Base-by-base conservation (phyloP, 2,113 vertebrate genomes). In the Chloroceryle aenea region DNA sequence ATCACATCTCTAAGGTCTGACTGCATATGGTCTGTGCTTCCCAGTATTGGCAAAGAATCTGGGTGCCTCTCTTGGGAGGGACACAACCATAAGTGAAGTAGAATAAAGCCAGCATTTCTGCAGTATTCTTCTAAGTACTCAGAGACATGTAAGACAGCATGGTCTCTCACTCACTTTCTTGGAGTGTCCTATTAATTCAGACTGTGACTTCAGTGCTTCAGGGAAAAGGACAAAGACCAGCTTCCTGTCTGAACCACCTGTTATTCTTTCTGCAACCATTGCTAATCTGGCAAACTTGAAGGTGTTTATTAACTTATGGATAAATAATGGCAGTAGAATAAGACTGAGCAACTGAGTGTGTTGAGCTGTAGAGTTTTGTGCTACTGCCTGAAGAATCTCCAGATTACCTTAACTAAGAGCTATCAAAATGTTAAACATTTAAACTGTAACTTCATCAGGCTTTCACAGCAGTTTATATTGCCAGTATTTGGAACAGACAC, bases 71-170 rank as follows among this genome's bases (percentile, higher is more conserved):
- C 11, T 18, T 75, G 48, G 42, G 52, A 38, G 6, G 61, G 71
- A 45, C 62, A 63, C 10, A 45, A 10, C 40, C 17, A 5, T 42
- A 52, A 29, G 29, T 6, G 18, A 15, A 38, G 52, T 18, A 38
- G 47, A 52, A 62, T n/a, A 22, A 40, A 71, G 2, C 2, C 32
- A 14, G 18, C 38, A 21, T 30, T 82, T 69, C 50, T 52, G 56
- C 36, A 40, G 32, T 34, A 22, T n/a, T 73, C 8, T 89, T 89
- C 50, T 52, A 55, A 68, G 55, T 12, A 30, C 47, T 14, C 43
- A 13, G 21, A 27, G 63, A 58, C 8, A 30, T 0, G 0, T 34
- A n/a, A 74, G 20, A 67, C 62, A 43, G 55, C 16, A 6, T 2
- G 8, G 34, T 68, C 29, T 76, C 30, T 68, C 16, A 5, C 14